Evolutionary conservation across 2,797 vertebrate species (phyloP).

Genomic region (Heterohyrax brucei): DNA sequence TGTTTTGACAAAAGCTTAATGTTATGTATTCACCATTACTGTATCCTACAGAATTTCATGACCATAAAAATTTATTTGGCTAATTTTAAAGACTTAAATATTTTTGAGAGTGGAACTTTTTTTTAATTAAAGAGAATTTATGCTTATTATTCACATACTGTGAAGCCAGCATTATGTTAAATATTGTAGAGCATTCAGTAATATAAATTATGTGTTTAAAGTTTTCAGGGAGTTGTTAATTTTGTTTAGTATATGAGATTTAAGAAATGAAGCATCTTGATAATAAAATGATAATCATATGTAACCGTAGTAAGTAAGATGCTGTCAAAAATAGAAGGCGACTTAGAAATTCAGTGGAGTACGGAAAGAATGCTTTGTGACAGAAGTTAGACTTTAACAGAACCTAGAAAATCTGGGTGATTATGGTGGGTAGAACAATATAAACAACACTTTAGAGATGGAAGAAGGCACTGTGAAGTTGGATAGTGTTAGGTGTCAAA

Average conservation of each 20-base stretch:
- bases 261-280: conserved; percentile 60
- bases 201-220: conserved; percentile 44
- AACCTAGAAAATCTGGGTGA: not conserved
- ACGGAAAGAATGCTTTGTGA: not conserved
- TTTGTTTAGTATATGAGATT: conserved; percentile 29
- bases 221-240: conserved; percentile 56
- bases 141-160: not conserved
- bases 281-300: conserved; percentile 47
- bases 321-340: conserved; percentile 55
- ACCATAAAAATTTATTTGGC: not conserved
- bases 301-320: conserved; percentile 17
- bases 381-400: not conserved
- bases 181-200: conserved; percentile 63
- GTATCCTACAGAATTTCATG: not conserved
- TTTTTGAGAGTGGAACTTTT: conserved; percentile 52
- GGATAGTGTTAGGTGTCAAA: not conserved
- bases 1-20: not conserved
- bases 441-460: not conserved
- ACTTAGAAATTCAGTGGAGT: not conserved
- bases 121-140: conserved; percentile 8
- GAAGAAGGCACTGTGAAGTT: conserved; percentile 23
- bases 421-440: not conserved
- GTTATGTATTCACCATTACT: not conserved
- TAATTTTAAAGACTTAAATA: conserved; percentile 57
- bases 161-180: not conserved